phyloP scores from a whole-genome alignment of 2,113 vertebrate genomes.

The Silurus asotus region DNA sequence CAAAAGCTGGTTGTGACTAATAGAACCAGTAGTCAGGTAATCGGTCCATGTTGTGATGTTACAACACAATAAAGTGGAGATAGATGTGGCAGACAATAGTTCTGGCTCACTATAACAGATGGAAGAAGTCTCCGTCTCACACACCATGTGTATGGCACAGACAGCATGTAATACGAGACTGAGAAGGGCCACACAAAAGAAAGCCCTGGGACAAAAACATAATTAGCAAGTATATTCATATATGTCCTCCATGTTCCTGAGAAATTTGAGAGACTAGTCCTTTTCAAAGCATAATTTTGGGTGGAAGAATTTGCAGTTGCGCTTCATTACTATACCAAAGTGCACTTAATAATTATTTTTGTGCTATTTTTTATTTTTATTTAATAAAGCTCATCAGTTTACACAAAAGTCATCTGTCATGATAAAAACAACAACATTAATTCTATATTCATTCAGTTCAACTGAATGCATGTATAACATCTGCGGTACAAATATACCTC shows the following conservation, averaged over 20 bases:
- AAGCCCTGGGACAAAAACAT: background rate
- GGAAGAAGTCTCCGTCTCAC: background rate
- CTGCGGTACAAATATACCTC: background rate
- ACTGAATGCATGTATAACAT: background rate
- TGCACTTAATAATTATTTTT: too few relatives aligned
- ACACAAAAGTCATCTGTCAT: too few relatives aligned
- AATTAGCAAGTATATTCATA: background rate
- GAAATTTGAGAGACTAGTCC: background rate
- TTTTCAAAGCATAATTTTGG: too few relatives aligned
- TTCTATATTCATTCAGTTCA: too few relatives aligned
- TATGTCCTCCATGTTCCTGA: background rate
- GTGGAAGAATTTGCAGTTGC: too few relatives aligned
- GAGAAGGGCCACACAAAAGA: background rate
- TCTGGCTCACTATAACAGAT: background rate
- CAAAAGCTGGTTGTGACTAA: background rate
- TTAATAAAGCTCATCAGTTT: too few relatives aligned
- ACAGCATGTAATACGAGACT: background rate
- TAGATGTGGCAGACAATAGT: background rate
- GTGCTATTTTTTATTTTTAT: too few relatives aligned
- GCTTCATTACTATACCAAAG: too few relatives aligned
- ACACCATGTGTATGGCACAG: background rate
- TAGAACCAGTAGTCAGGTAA: background rate
- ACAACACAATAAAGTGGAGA: background rate
- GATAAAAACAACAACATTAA: too few relatives aligned
- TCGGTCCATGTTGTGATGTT: background rate